Base-by-base conservation (phyloP, 2,888 invertebrate species). In the Coelinius sp. region DNA sequence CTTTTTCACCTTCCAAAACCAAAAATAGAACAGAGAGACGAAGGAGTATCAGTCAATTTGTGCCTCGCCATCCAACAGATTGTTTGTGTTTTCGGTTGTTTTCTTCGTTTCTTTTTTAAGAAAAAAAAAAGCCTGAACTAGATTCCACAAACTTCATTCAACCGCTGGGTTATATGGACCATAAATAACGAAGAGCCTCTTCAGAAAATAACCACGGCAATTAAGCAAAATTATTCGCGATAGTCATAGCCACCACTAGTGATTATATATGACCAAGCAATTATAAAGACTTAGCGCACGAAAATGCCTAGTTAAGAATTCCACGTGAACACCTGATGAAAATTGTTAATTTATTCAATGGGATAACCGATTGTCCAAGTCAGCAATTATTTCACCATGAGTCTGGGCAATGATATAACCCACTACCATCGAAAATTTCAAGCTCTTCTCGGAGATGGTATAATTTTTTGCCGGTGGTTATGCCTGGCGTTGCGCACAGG, bases 191-290 rank as follows among this genome's bases (percentile, higher is more conserved):
- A 77, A 78, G 59, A 31, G 56, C 25, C 31, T n/a, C 56, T 56
- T 8, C 27, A 56, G 56, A 56, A n/a, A 56, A 56, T 56, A 56
- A 56, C 56, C 17, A 14, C 52, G 80, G 77, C 81, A 83, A 83
- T 83, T 83, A 83, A 79, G 74, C 77, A 79, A 79, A 81, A 83
- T 83, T 83, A 83, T 78, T n/a, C 78, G 76, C 79, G 76, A 78
- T 79, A 76, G 78, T 75, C 70, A 81, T 82, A 82, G 82, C 81
- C 75, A 71, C n/a, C 44, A 27, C 71, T 49, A 25, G 41, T 63
- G 49, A 63, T 52, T 74, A 68, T 64, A 65, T 35, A 35, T 65
- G 25, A 44, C 64, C 22, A 41, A 59, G 70, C 69, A 70, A 65
- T 70, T 68, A 31, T 71, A 41, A 62, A 59, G 27, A 46, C 59